Base-by-base conservation (phyloP, 2,113 vertebrate species). In the Mastomys coucha region DNA sequence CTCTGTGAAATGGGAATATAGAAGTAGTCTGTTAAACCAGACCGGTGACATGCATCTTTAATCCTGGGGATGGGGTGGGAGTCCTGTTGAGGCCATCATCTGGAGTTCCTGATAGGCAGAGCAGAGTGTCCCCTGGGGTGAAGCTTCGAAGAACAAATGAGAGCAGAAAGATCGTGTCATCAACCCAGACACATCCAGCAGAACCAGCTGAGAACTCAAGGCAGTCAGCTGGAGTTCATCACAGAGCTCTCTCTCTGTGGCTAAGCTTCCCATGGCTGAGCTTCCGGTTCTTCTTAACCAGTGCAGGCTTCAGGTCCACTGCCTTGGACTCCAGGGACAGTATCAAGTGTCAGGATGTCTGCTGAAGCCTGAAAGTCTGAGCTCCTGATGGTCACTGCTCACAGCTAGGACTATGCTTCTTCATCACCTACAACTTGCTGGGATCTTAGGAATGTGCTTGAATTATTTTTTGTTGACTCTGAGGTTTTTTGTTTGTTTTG, bases 101-200 rank as follows among this genome's bases (percentile, higher is more conserved):
- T 20, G 28, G 28, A 67, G 84, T 49, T 86, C 14, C n/a, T 1
- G 7, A 63, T 17, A 63, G 22, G 28, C 42, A 67, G 63, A 86
- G 5, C 28, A 20, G 9, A 33, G 28, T 65, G 60, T 45, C 60
- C 81, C 58, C 58, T 85, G 4, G 28, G 42, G 39, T 20, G 9
- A 67, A 28, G 39, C 60, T 67, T 67, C 42, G 10, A 86, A 49
- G 28, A 31, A 45, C 82, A 65, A 86, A 49, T 49, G 17, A 49
- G 8, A 49, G 9, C 42, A 67, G 39, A 49, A 20, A 33, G 60
- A n/a, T 1, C 3, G 2, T 0, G 1, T 17, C 8, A 10, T 65
- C 60, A 13, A 67, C 63, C 19, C 17, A 49, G 39, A 19, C 14
- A 20, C 42, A 7, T 20, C 28, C 84, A 3, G 17, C 16, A 49